A percentile compares a stretch with the other conserved stretches of the same genome.
Conservation (phyloP, 1,140 invertebrate genomes). For the Leucophenga varia region DNA sequence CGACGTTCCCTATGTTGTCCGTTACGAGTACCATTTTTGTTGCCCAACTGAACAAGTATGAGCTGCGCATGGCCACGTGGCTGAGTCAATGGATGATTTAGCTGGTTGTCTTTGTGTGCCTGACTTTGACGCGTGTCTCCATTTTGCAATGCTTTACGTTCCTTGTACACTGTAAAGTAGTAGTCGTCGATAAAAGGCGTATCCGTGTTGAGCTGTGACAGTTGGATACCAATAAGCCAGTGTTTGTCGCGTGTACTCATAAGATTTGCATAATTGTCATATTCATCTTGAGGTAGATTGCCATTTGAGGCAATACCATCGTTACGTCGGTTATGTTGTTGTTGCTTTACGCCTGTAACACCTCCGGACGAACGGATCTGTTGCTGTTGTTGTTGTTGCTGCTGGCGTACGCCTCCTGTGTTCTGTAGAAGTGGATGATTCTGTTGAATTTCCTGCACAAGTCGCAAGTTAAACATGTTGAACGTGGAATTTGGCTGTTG, state of each 20-base stretch:
- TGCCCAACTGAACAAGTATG: constrained; percentile 48
- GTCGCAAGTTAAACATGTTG: constrained; percentile 56
- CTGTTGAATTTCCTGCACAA: constrained; percentile 63
- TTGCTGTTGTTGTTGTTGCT: constrained; percentile 31
- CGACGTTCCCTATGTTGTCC: constrained; percentile 57
- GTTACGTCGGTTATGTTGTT: constrained; percentile 20
- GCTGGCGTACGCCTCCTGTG: constrained; percentile 22
- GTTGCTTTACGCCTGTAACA: too few species aligned
- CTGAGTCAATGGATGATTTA: constrained; percentile 62
- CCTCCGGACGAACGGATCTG: too few species aligned
- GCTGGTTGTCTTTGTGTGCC: constrained; percentile 64
- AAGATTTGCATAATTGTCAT: constrained; percentile 82
- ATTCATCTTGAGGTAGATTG: constrained; percentile 46
- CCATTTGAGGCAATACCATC: constrained; percentile 39
- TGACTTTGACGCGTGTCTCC: constrained; percentile 60
- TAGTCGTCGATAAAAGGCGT: constrained; percentile 85
- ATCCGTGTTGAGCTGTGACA: constrained; percentile 82
- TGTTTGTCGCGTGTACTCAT: constrained; percentile 92
- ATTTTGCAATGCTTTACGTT: constrained; percentile 61
- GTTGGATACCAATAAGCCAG: constrained; percentile 90
- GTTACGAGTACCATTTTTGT: constrained; percentile 54
- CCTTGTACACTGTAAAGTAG: constrained; percentile 75
- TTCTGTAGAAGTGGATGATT: constrained; percentile 61
- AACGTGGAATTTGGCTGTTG: constrained; percentile 46
- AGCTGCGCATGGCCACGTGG: constrained; percentile 56